Percentiles rank a stretch among this genome's conserved stretches.
Evolutionary conservation across 2,888 invertebrate genomes (phyloP).

Genomic region (Hypomecis punctinalis): DNA sequence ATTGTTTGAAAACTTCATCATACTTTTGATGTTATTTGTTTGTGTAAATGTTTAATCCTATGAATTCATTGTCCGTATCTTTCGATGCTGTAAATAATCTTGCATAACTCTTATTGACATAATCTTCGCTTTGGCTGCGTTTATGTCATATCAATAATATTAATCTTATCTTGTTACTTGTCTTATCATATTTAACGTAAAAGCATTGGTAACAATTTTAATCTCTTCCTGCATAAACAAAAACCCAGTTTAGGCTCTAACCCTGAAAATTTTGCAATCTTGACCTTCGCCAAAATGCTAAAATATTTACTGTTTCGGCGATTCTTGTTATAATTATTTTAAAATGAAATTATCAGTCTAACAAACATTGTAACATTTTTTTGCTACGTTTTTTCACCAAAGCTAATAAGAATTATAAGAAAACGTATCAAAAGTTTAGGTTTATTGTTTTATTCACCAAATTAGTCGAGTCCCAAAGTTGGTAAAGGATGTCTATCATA

Average conservation of each 20-base stretch:
- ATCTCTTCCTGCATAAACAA: conserved; percentile 34
- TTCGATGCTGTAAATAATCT: conserved; percentile 38
- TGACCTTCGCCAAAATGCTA: neutral
- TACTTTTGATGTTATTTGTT: conserved; percentile 19
- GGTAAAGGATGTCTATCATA: too few species aligned
- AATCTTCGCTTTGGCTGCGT: conserved; percentile 42
- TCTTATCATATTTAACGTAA: conserved; percentile 36
- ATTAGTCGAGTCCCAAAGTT: too few species aligned
- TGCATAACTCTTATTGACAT: conserved; percentile 37
- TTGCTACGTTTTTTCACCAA: too few species aligned
- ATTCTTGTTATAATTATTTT: neutral
- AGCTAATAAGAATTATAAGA: too few species aligned
- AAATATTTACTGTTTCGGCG: neutral
- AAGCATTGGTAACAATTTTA: conserved; percentile 35
- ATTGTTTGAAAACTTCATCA: conserved; percentile 1
- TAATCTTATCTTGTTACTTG: conserved; percentile 37
- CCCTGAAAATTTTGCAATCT: conserved; percentile 19
- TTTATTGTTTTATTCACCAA: too few species aligned
- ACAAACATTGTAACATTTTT: too few species aligned
- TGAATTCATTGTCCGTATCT: conserved; percentile 19
- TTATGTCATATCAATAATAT: conserved; percentile 37
- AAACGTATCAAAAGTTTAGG: too few species aligned
- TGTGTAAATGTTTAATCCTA: conserved; percentile 27
- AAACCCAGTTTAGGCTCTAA: conserved; percentile 13
- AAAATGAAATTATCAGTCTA: too few species aligned